These are phyloP conservation scores for Morelia viridis DNA, from an alignment of 2,797 vertebrate species.

Conservation along the genomic window DNA sequence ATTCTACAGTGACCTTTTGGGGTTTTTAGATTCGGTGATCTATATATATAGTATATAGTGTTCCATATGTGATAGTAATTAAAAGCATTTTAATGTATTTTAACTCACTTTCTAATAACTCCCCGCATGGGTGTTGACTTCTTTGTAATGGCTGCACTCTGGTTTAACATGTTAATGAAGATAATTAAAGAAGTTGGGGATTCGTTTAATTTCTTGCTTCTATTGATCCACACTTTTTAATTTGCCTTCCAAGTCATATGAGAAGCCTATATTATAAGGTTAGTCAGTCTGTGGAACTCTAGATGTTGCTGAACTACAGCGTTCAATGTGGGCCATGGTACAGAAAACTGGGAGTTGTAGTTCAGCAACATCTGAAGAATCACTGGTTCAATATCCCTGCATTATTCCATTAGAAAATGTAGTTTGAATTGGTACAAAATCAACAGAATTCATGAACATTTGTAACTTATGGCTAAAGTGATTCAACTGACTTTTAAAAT, in stretches of 20 bases:
- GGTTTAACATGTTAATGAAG: neutral
- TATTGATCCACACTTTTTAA: neutral
- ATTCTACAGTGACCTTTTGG: neutral
- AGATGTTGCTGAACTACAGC: neutral
- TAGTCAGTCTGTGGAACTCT: neutral
- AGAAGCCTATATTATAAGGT: neutral
- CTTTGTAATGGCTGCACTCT: neutral
- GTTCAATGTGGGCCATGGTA: neutral
- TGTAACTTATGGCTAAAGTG: neutral
- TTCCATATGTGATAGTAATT: neutral
- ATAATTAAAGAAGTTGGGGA: neutral
- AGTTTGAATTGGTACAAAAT: neutral
- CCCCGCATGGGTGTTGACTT: neutral
- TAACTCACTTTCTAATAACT: neutral
- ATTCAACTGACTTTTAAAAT: neutral
- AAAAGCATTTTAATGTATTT: neutral
- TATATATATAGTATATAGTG: too few relatives aligned
- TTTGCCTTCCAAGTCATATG: neutral
- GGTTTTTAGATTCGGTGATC: too few relatives aligned
- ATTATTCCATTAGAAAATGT: conserved; percentile 1
- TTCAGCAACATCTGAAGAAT: neutral
- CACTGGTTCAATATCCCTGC: neutral
- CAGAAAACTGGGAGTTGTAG: neutral
- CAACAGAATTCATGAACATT: neutral
- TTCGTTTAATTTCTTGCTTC: neutral